phyloP scores from a whole-genome alignment of 2,113 vertebrate species.

The Solea solea region DNA sequence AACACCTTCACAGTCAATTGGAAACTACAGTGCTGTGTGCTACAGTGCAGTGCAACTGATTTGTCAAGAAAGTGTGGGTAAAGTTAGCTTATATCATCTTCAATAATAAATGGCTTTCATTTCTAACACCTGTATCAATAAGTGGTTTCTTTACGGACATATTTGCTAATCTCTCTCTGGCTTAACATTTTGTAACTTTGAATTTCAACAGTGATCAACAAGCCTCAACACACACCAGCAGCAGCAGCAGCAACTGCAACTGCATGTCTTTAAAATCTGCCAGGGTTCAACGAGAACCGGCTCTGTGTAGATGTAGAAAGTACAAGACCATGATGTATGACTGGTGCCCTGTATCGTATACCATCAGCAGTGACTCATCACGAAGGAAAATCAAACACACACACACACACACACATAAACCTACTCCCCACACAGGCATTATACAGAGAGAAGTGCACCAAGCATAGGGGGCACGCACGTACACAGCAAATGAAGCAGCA shows the following conservation, averaged over 20 bases:
- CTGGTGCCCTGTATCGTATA: slow-evolving; percentile 63
- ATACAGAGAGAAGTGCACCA: slow-evolving; percentile 34
- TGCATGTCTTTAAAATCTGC: slow-evolving; percentile 13
- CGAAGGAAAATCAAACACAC: slow-evolving; percentile 59
- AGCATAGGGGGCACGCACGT: slow-evolving; percentile 7
- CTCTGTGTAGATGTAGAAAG: slow-evolving; percentile 21
- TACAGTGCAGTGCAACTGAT: neutral
- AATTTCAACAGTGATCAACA: slow-evolving; percentile 27
- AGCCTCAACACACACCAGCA: slow-evolving; percentile 48
- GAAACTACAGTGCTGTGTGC: neutral
- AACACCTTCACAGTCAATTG: slow-evolving; percentile 23
- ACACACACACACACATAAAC: slow-evolving; percentile 62
- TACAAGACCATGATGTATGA: slow-evolving; percentile 61
- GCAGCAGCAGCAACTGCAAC: slow-evolving; percentile 18
- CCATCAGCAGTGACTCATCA: slow-evolving; percentile 70
- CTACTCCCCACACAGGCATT: slow-evolving; percentile 46
- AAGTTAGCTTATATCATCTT: neutral
- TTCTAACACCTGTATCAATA: neutral
- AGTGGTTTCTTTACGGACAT: neutral
- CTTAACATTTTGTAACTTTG: neutral
- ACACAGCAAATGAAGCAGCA: slow-evolving; percentile 11
- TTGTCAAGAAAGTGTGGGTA: neutral
- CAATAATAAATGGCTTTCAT: neutral
- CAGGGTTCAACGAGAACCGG: slow-evolving; percentile 35
- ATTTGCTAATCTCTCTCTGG: slow-evolving; percentile 3